Conservation (phyloP, 2,113 vertebrate species). For the Actenoides hombroni region DNA sequence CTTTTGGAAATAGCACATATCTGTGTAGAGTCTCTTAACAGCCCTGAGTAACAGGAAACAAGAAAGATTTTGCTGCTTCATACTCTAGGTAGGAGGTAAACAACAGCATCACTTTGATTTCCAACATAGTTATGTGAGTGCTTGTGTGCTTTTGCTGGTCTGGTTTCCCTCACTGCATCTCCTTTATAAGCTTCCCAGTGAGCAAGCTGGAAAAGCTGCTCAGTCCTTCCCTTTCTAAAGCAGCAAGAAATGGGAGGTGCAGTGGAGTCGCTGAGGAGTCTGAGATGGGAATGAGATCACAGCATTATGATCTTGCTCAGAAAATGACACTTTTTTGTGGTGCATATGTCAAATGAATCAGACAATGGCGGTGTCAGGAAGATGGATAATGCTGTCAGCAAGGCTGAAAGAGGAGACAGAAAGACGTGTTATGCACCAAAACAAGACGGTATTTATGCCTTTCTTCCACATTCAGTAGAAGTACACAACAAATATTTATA, state of each 20-base stretch:
- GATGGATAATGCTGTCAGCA: conserved; percentile 51
- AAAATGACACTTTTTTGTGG: conserved; percentile 26
- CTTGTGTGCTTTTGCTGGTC: not conserved
- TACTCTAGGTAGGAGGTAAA: not conserved
- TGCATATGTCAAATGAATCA: conserved; percentile 40
- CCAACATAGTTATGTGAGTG: not conserved
- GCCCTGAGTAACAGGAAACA: not conserved
- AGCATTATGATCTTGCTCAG: conserved; percentile 20
- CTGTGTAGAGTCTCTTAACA: not conserved
- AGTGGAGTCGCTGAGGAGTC: not conserved
- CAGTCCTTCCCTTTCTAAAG: not conserved
- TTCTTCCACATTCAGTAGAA: not conserved
- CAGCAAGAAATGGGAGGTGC: conserved; percentile 15
- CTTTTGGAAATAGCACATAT: not conserved
- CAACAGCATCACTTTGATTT: not conserved
- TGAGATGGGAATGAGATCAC: conserved; percentile 51
- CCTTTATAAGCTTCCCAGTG: conserved; percentile 8
- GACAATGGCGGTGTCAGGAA: conserved; percentile 35
- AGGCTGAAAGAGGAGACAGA: conserved; percentile 20
- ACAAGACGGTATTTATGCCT: not conserved
- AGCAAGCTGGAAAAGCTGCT: conserved; percentile 35
- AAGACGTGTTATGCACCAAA: not conserved
- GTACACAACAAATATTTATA: not conserved
- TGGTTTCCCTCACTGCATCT: not conserved
- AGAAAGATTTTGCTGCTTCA: not conserved